Base-by-base conservation (phyloP, 1,140 invertebrate genomes). In the Meloidogyne floridensis region DNA sequence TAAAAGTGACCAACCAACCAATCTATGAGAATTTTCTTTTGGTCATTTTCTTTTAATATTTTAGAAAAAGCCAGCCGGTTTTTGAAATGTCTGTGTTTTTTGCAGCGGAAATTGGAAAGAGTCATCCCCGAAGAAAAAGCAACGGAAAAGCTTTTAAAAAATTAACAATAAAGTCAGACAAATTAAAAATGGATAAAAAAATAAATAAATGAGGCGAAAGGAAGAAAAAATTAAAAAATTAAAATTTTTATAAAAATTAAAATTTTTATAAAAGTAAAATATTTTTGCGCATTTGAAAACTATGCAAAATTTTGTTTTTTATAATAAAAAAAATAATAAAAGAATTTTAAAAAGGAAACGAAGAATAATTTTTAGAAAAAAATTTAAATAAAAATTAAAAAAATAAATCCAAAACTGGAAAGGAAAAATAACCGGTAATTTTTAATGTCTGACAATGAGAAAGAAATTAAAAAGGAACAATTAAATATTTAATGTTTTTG, bases 41-140 rank as follows among this genome's bases (percentile, higher is more conserved):
- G 47, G 47, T 47, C 47, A 47, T 47, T 47, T 47, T 47, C 47
- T 47, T 47, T 47, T 47, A 47, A 10, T 9, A 11, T 54, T 54
- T 54, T 32, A 1, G 32, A 54, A 54, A 54, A 54, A 13, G 53
- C 11, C n/a, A 65, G 59, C 59, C n/a, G 59, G n/a, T 65, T 65
- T 65, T 65, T 13, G n/a, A 65, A n/a, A 65, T 59, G 56, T 59
- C 56, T 59, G 56, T 32, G 32, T 65, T 65, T 65, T 65, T 65
- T 65, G 59, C n/a, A 65, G 59, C 59, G 59, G 59, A 65, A 65
- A 65, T 65, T 65, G 59, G 59, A 65, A n/a, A n/a, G n/a, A n/a
- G n/a, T n/a, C 15, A n/a, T 65, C 59, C 5, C 7, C n/a, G 11
- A 59, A 65, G 7, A 65, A 65, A 65, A 65, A 65, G 15, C 15